These are phyloP conservation scores for Micoletzkya japonica DNA, from an alignment of 2,888 invertebrate genomes.

Conservation along the genomic window DNA sequence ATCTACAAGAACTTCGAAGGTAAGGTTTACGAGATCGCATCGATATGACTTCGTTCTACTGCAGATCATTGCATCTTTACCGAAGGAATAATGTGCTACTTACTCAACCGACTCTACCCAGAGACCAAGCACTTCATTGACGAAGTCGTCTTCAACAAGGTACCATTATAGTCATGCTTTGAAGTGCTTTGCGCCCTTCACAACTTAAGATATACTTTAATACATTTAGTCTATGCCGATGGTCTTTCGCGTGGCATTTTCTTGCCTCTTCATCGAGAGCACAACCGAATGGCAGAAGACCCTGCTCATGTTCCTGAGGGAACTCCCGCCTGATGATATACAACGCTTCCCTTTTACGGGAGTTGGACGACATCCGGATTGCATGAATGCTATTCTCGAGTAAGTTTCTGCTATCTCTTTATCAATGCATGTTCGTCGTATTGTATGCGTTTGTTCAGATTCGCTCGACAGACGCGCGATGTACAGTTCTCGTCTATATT, in stretches of 20 bases:
- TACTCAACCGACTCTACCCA: conserved; percentile 8
- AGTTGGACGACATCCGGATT: conserved; percentile 23
- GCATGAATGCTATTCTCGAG: conserved; percentile 24
- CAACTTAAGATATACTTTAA: too few relatives aligned
- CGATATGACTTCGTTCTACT: neutral
- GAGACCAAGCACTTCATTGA: conserved; percentile 16
- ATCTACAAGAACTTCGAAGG: conserved; percentile 14
- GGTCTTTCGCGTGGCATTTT: conserved; percentile 18
- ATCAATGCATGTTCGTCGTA: neutral
- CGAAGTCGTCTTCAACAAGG: conserved; percentile 17
- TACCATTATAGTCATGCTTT: neutral
- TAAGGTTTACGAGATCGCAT: neutral
- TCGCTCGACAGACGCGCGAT: conserved; percentile 17
- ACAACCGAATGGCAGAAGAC: conserved; percentile 14
- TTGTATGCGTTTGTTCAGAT: neutral
- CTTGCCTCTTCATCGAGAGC: conserved; percentile 7
- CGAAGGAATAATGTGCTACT: conserved; percentile 7
- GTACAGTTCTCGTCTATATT: conserved; percentile 20
- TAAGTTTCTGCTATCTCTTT: conserved; percentile 1
- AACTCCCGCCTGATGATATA: conserved; percentile 13
- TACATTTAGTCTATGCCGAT: conserved; percentile 19
- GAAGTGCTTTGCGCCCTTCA: neutral
- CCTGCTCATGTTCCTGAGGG: conserved; percentile 12
- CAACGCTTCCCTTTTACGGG: conserved; percentile 22
- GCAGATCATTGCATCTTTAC: conserved; percentile 8